Percentiles rank a stretch among this genome's conserved stretches.
These are phyloP conservation scores for Protaetia brevitarsis DNA, from an alignment of 1,140 invertebrate species.

Conservation along the genomic window DNA sequence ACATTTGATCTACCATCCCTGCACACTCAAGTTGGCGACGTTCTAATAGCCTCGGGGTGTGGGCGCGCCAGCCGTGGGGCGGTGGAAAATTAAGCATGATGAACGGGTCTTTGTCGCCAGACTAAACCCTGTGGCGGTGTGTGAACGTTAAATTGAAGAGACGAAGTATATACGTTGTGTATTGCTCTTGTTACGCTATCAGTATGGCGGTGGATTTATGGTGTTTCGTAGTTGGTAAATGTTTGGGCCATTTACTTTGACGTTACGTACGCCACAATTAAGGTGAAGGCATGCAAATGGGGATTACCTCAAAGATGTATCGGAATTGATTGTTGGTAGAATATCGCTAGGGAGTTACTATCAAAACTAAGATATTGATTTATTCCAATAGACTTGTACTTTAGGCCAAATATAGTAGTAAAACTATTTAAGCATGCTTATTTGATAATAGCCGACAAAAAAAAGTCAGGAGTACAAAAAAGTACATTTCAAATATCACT, in stretches of 20 bases:
- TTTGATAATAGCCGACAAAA: too few relatives aligned
- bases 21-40: not conserved
- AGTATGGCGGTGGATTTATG: not conserved
- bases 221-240: not conserved
- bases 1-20: conserved; percentile 6
- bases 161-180: not conserved
- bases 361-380: too few relatives aligned
- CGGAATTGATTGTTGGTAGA: too few relatives aligned
- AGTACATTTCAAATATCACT: too few relatives aligned
- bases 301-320: too few relatives aligned
- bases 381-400: too few relatives aligned
- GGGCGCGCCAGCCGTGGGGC: not conserved
- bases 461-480: too few relatives aligned
- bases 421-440: too few relatives aligned
- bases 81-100: conserved; percentile 16
- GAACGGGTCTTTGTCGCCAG: conserved; percentile 15
- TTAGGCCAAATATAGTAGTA: too few relatives aligned
- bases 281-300: not conserved
- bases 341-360: too few relatives aligned
- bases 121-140: not conserved
- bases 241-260: not conserved
- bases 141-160: not conserved
- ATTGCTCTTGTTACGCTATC: not conserved
- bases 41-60: not conserved
- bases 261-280: not conserved